Conservation (phyloP, 2,113 vertebrate genomes). For the Centropristis striata region DNA sequence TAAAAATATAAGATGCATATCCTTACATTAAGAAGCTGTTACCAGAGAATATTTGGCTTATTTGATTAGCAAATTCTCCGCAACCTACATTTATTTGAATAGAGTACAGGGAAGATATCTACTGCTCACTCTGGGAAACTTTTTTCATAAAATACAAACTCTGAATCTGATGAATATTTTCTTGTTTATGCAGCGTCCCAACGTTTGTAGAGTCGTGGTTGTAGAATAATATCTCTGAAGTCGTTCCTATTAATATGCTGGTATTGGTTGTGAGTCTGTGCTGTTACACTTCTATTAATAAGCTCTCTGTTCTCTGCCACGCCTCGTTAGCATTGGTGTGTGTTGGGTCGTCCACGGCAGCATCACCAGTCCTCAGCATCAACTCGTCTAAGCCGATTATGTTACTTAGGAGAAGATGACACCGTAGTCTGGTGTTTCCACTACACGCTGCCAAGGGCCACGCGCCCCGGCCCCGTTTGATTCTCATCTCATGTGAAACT, state of each 20-base stretch:
- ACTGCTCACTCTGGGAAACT: too few species aligned
- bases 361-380: conserved; percentile 62
- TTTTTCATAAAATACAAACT: too few species aligned
- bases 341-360: conserved; percentile 20
- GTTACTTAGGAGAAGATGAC: conserved; percentile 78
- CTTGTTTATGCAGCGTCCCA: too few species aligned
- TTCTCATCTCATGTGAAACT: conserved; percentile 27
- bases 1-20: not conserved
- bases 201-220: too few species aligned
- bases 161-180: too few species aligned
- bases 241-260: not conserved
- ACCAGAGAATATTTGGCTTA: not conserved
- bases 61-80: too few species aligned
- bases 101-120: too few species aligned
- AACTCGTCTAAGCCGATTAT: conserved; percentile 77
- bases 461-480: conserved; percentile 17
- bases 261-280: conserved; percentile 11
- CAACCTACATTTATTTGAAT: not conserved
- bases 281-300: conserved; percentile 35
- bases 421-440: conserved; percentile 72
- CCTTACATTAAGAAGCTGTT: not conserved
- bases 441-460: conserved; percentile 55
- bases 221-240: not conserved
- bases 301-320: conserved; percentile 13
- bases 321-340: conserved; percentile 39